Evolutionary conservation across 2,888 invertebrate genomes (phyloP).

Genomic region (Heterodera filipjevi): DNA sequence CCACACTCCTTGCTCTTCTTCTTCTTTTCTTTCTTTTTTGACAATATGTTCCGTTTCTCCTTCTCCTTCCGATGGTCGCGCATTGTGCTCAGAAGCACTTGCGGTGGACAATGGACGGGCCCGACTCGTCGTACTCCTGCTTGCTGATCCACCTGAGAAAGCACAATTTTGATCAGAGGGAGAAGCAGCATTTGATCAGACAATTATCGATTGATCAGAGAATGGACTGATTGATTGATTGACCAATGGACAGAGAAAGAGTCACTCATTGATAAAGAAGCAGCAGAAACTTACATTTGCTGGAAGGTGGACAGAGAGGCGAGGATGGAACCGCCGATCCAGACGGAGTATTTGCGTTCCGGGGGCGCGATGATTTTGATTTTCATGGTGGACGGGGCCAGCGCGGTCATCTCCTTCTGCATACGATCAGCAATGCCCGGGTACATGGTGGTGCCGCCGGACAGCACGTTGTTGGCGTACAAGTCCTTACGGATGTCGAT

Average conservation of each 20-base stretch:
- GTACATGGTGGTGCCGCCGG: slow-evolving; percentile 79
- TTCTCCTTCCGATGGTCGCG: not conserved
- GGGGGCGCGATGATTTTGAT: slow-evolving; percentile 67
- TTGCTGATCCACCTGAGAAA: slow-evolving; percentile 72
- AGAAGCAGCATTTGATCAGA: not conserved
- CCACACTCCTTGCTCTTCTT: not conserved
- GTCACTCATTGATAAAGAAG: too few species aligned
- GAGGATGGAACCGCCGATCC: slow-evolving; percentile 96
- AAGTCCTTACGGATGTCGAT: slow-evolving; percentile 80
- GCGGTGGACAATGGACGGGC: slow-evolving; percentile 92
- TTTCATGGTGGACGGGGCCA: slow-evolving; percentile 54
- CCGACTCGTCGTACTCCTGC: slow-evolving; percentile 95
- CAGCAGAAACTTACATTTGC: slow-evolving; percentile 67
- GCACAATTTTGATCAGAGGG: not conserved
- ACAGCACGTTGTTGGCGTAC: slow-evolving; percentile 73
- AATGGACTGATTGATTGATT: too few species aligned
- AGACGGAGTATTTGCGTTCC: slow-evolving; percentile 93
- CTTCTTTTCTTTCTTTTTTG: too few species aligned
- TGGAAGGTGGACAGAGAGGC: slow-evolving; percentile 86
- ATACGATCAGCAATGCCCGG: slow-evolving; percentile 95
- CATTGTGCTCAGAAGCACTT: slow-evolving; percentile 77
- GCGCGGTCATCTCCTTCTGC: slow-evolving; percentile 66
- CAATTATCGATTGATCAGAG: not conserved
- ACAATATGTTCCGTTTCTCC: not conserved
- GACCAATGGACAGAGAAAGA: too few species aligned